Base-by-base conservation (phyloP, 1,140 invertebrate species). In the Venustaconcha ellipsiformis region DNA sequence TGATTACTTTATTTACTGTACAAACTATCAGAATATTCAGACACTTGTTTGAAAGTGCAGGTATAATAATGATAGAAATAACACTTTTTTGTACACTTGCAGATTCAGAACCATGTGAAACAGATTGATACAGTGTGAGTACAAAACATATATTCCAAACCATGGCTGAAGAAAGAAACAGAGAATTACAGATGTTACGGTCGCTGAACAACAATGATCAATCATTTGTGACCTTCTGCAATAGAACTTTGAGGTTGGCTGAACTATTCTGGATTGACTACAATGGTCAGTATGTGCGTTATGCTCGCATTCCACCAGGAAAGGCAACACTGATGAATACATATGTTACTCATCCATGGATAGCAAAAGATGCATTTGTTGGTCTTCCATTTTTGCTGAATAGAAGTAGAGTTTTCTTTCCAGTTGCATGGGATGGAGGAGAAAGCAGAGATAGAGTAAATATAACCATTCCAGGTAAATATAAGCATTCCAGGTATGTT, bases 201-300 rank as follows among this genome's bases (percentile, higher is more conserved):
- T 73, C 72, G 20, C 64, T 67, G 14, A 73, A 73, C 30, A 73
- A 66, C 62, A 57, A 73, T 48, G 67, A 23, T 55, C 56, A 55
- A 23, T 60, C 73, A 26, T 74, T 30, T 74, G 58, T 74, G 4
- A 57, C 55, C 30, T 74, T 74, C 63, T 30, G 55, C 8, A 74
- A 74, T 30, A 68, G 26, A 6, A 62, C 73, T 48, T 55, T 23
- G 48, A 20, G 73, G 15, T 60, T 55, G 14, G 67, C 69, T 5
- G 23, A 63, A 23, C 48, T 74, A 17, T 68, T 74, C n/a, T 74
- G 73, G 73, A 56, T 74, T 23, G 73, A 69, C 59, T 74, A 74
- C 26, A 55, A 17, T 15, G 73, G 73, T 23, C 55, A 68, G 37
- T 48, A 55, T 14, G 58, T 74, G 5, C 56, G 73, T n/a, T 74